Conservation (phyloP, 92 coral and sea anemone species). For the Zoanthus solanderi region DNA sequence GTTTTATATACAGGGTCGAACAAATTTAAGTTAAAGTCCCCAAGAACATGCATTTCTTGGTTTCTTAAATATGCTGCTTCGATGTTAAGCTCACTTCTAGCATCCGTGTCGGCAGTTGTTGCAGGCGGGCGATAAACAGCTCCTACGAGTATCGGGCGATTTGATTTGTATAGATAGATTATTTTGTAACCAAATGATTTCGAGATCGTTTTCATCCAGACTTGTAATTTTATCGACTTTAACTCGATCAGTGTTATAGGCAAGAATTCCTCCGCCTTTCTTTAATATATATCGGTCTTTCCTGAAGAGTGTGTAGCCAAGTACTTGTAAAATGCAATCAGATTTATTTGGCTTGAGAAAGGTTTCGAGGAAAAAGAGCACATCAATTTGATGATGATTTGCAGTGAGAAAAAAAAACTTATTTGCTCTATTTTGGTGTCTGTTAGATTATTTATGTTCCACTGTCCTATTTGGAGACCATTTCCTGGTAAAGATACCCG, state of each 20-base stretch:
- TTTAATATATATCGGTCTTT: conserved; percentile 43
- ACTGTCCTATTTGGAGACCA: not conserved
- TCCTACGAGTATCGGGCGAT: conserved; percentile 7
- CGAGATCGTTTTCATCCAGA: conserved; percentile 36
- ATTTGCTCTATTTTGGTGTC: conserved; percentile 56
- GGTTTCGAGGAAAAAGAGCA: conserved; percentile 50
- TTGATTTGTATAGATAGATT: conserved; percentile 10
- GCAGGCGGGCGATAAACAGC: conserved; percentile 39
- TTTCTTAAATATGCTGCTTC: conserved; percentile 65
- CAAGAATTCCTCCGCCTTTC: conserved; percentile 60
- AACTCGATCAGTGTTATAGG: conserved; percentile 16
- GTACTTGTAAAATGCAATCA: conserved; percentile 46
- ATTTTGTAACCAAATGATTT: conserved; percentile 32
- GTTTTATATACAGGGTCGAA: not conserved
- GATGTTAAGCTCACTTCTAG: conserved; percentile 57
- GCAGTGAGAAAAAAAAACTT: conserved; percentile 35
- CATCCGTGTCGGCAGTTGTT: conserved; percentile 51
- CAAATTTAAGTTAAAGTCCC: conserved; percentile 68
- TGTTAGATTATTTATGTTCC: conserved; percentile 15
- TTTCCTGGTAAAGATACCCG: too few relatives aligned
- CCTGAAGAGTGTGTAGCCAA: conserved; percentile 41
- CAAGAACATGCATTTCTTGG: conserved; percentile 56
- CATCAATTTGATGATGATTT: conserved; percentile 28
- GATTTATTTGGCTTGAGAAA: conserved; percentile 54
- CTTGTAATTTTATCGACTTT: conserved; percentile 43